A percentile compares a stretch with the other conserved stretches of the same genome.
phyloP scores from a whole-genome alignment of 2,888 invertebrate species.

The Anoplius nigerrimus region DNA sequence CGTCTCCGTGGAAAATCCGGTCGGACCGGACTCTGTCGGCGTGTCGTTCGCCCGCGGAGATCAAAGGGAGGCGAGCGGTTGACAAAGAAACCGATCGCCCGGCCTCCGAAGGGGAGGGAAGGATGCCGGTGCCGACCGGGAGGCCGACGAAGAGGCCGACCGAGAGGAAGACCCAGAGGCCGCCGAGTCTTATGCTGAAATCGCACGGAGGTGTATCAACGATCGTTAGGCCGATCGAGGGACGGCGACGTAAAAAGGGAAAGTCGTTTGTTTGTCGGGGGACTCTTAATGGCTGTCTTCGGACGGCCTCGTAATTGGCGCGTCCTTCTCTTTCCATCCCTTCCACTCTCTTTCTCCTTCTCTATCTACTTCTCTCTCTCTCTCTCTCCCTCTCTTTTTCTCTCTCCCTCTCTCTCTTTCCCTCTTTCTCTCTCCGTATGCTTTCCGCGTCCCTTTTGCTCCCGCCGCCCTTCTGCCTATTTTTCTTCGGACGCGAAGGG shows the following conservation, averaged over 20 bases:
- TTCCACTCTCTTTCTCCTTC: conserved; percentile 20
- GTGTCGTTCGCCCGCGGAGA: conserved; percentile 37
- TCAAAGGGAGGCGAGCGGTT: conserved; percentile 51
- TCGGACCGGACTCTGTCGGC: conserved; percentile 47
- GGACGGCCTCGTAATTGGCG: conserved; percentile 58
- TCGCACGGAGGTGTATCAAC: conserved; percentile 51
- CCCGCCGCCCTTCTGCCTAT: not conserved
- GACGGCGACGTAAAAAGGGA: conserved; percentile 13
- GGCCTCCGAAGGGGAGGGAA: not conserved
- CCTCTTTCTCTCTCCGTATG: no score
- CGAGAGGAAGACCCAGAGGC: not conserved
- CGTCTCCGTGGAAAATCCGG: conserved; percentile 48
- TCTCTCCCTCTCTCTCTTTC: conserved; percentile 8
- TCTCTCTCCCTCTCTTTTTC: not conserved
- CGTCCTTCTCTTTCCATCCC: conserved; percentile 33
- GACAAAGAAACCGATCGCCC: conserved; percentile 51
- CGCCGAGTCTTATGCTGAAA: conserved; percentile 31
- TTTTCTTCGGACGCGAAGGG: no score
- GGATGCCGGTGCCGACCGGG: not conserved
- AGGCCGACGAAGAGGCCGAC: not conserved
- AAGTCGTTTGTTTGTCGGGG: conserved; percentile 51
- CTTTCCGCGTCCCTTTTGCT: conserved; percentile 24
- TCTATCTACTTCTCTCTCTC: conserved; percentile 7
- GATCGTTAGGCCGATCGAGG: conserved; percentile 46
- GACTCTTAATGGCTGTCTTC: conserved; percentile 54